A percentile compares a stretch with the other conserved stretches of the same genome.
phyloP scores from a whole-genome alignment of 2,797 vertebrate genomes.

The Rhinatrema bivittatum region DNA sequence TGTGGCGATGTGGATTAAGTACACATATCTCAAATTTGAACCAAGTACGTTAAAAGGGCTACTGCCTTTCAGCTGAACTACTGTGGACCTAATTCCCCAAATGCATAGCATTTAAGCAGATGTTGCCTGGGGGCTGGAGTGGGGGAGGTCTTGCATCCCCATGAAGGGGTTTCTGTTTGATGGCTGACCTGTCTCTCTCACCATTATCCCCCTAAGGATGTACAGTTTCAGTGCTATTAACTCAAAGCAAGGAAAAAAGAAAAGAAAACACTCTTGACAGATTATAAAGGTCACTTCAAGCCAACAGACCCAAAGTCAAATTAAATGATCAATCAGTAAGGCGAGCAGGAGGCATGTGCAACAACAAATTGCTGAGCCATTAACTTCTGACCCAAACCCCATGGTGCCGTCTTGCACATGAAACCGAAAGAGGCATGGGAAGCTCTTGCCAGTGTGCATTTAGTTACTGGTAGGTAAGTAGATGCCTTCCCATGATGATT shows the following conservation, averaged over 20 bases:
- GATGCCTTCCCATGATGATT: background rate
- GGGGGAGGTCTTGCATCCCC: background rate
- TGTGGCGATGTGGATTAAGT: too few relatives aligned
- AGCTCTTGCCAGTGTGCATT: too few relatives aligned
- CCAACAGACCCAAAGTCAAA: background rate
- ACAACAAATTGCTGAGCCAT: background rate
- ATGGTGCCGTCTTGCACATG: fast-evolving
- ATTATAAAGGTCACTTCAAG: background rate
- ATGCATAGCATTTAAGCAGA: too few relatives aligned
- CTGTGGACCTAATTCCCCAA: too few relatives aligned
- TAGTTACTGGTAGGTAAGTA: background rate
- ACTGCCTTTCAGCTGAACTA: too few relatives aligned
- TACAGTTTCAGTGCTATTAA: slow-evolving; percentile 4
- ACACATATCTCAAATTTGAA: too few relatives aligned
- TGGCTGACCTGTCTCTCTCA: slow-evolving; percentile 9
- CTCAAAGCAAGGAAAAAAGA: slow-evolving; percentile 7
- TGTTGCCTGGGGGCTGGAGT: too few relatives aligned
- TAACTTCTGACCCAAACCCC: background rate
- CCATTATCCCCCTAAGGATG: background rate
- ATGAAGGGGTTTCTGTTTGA: slow-evolving; percentile 6
- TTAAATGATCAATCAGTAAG: background rate
- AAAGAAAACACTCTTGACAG: slow-evolving; percentile 6
- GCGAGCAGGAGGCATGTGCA: background rate
- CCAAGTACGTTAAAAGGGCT: background rate
- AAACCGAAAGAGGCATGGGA: too few relatives aligned